These are phyloP conservation scores for Otis tarda DNA, from an alignment of 2,113 vertebrate genomes.

Conservation along the genomic window DNA sequence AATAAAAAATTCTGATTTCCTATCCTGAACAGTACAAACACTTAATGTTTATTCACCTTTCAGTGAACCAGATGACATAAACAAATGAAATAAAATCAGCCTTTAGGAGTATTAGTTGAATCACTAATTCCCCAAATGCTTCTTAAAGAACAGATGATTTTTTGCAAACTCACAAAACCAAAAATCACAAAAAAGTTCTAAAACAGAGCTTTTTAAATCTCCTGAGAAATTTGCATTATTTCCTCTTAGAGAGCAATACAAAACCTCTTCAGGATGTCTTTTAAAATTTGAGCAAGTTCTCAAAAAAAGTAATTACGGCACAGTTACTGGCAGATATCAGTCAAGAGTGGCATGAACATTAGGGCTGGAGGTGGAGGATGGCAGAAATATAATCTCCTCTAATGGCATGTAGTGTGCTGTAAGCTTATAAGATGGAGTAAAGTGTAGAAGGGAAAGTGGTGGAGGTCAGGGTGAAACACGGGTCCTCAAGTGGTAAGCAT, in stretches of 20 bases:
- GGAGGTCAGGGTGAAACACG: not conserved
- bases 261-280: not conserved
- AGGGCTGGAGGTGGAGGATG: not conserved
- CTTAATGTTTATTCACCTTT: not conserved
- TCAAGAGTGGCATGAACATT: not conserved
- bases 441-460: not conserved
- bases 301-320: not conserved
- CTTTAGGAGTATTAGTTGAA: not conserved
- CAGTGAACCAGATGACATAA: not conserved
- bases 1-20: conserved; percentile 35
- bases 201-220: not conserved
- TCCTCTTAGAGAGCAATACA: not conserved
- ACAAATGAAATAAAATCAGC: not conserved
- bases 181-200: not conserved
- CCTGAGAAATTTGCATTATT: not conserved
- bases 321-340: not conserved
- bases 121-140: not conserved
- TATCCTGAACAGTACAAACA: not conserved
- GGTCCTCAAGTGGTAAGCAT: not conserved
- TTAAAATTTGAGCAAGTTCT: not conserved
- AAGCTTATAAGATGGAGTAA: not conserved
- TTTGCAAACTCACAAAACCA: not conserved
- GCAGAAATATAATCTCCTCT: not conserved
- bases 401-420: not conserved
- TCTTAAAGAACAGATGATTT: not conserved